Evolutionary conservation across 2,113 vertebrate genomes (phyloP).

Genomic region (Centropristis striata): DNA sequence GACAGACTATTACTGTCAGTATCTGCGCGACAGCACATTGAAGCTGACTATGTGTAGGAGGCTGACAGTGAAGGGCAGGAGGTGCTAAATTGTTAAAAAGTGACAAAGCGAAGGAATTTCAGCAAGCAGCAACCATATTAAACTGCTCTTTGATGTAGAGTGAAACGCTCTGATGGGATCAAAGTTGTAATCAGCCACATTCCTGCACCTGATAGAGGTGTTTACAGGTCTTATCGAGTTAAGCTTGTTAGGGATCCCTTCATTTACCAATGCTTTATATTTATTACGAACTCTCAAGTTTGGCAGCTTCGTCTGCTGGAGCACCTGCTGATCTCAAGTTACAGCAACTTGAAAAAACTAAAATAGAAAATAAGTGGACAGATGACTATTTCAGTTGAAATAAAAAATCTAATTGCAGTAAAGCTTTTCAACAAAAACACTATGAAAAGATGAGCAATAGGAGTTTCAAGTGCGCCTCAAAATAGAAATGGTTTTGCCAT

Average conservation of each 20-base stretch:
- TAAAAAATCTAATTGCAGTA: neutral
- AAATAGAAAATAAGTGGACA: neutral
- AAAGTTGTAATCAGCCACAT: neutral
- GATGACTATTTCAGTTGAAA: neutral
- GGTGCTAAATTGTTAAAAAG: slow-evolving; percentile 1
- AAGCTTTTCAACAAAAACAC: neutral
- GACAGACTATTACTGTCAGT: neutral
- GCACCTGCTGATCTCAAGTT: neutral
- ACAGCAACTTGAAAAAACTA: neutral
- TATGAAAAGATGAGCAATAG: slow-evolving; percentile 9
- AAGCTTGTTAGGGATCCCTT: neutral
- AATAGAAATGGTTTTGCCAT: neutral
- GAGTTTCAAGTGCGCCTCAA: neutral
- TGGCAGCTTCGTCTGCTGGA: neutral
- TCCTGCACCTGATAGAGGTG: neutral
- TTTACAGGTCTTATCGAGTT: neutral
- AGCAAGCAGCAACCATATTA: slow-evolving; percentile 5
- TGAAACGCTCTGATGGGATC: neutral
- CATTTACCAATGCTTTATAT: neutral
- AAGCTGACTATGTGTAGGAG: neutral
- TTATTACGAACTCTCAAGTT: neutral
- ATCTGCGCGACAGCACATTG: neutral
- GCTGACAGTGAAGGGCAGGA: neutral
- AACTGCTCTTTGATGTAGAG: slow-evolving; percentile 1
- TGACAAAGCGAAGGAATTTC: slow-evolving; percentile 8